Evolutionary conservation across 2,113 vertebrate genomes (phyloP).

Genomic region (Mustela lutreola): DNA sequence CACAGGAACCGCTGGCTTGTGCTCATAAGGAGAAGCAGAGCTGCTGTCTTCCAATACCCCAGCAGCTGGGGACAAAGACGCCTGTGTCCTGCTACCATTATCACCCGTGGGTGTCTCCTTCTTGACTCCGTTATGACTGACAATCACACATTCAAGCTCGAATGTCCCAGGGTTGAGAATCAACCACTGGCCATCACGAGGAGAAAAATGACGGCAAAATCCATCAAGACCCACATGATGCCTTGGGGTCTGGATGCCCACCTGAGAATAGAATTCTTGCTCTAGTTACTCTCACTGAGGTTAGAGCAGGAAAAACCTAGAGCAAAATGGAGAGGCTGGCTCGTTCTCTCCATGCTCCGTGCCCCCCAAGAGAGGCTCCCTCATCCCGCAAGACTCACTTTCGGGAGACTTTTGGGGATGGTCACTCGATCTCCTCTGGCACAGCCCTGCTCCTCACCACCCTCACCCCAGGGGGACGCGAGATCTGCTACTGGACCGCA

Average conservation of each 20-base stretch:
- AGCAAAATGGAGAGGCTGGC: background rate
- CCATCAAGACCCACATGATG: rapidly evolving
- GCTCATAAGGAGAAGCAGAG: background rate
- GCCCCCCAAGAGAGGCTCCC: background rate
- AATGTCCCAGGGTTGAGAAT: background rate
- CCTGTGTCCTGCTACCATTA: rapidly evolving
- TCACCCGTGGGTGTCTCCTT: no score
- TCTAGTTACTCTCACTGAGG: background rate
- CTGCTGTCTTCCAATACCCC: rapidly evolving
- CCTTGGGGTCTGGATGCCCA: rapidly evolving
- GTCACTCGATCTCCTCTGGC: rapidly evolving
- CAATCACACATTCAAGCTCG: rapidly evolving
- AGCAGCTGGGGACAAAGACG: background rate
- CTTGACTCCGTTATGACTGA: no score
- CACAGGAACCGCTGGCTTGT: rapidly evolving
- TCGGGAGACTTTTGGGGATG: background rate
- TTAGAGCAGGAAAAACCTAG: background rate
- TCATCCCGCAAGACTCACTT: background rate
- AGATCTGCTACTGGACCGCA: rapidly evolving
- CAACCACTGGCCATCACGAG: background rate
- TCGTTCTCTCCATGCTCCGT: rapidly evolving
- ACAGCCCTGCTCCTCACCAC: rapidly evolving
- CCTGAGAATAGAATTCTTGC: background rate
- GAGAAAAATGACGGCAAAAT: background rate
- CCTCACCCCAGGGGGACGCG: background rate